Base-by-base conservation (phyloP, 2,113 vertebrate species). In the Sander lucioperca region DNA sequence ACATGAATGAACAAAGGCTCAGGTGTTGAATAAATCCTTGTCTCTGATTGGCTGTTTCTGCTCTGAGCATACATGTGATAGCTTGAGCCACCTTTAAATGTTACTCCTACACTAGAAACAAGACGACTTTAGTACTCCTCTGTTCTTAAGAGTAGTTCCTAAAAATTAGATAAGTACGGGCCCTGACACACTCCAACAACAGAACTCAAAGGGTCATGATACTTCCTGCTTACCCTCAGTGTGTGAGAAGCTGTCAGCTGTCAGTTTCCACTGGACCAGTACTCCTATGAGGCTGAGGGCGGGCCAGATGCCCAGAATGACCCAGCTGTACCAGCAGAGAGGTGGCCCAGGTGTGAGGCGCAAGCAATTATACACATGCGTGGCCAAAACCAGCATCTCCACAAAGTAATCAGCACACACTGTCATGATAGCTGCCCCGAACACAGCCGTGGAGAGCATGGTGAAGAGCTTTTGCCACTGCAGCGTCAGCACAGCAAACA, bases 261-360 rank as follows among this genome's bases (percentile, higher is more conserved):
- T 96, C 80, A 97, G 91, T 86, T 96, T 97, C 96, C 96, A 97
- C 88, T 97, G 97, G 68, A 97, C 93, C 88, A 97, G 92, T 16
- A 93, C 84, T 76, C 96, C 97, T 79, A 97, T 91, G 23, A 96
- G 53, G 88, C 96, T 95, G 64, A 98, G 95, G 14, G 91, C 74
- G 4, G 96, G 96, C 97, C 97, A 98, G 86, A 96, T 92, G 1
- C 94, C 96, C 90, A 97, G 92, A 81, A 97, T 95, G 76, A 95
- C 96, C 97, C 97, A 97, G 91, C 96, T 96, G 88, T 96, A 96
- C 96, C 97, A 98, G 95, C 97, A 97, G 69, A 96, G 95, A 4
- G 93, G 90, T 21, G 92, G 89, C 5, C 90, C 90, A 0, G 95
- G 88, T 4, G 90, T 93, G 54, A 96, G 92, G 39, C 96, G 95